These are phyloP conservation scores for Zapornia atra DNA, from an alignment of 2,113 vertebrate species.

Conservation along the genomic window DNA sequence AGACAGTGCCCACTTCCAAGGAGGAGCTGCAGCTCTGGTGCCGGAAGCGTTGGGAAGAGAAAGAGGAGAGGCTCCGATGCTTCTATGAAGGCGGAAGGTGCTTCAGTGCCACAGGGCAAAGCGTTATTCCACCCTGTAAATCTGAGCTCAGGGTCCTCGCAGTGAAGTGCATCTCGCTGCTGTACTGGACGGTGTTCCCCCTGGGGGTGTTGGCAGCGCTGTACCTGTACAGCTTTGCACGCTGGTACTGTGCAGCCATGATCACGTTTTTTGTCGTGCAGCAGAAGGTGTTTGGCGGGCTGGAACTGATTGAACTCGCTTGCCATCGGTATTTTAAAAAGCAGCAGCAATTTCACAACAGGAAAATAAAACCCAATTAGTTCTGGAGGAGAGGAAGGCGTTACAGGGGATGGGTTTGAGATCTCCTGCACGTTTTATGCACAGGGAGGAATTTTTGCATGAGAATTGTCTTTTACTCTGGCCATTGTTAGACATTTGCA, in stretches of 20 bases:
- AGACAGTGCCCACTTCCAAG: conserved; percentile 78
- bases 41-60: conserved; percentile 91
- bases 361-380: conserved; percentile 73
- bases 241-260: conserved; percentile 83
- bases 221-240: conserved; percentile 79
- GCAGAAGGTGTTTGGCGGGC: conserved; percentile 87
- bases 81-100: conserved; percentile 84
- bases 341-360: conserved; percentile 37
- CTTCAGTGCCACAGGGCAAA: conserved; percentile 76
- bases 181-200: conserved; percentile 90
- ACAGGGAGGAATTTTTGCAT: conserved; percentile 74
- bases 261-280: conserved; percentile 81
- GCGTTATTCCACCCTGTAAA: conserved; percentile 88
- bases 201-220: conserved; percentile 76
- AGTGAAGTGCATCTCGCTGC: conserved; percentile 85
- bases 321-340: conserved; percentile 83
- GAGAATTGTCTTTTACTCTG: conserved; percentile 66
- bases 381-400: neutral
- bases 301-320: conserved; percentile 91
- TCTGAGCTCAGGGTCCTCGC: conserved; percentile 86
- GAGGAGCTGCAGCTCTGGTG: conserved; percentile 91
- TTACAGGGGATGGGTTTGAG: neutral
- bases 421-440: conserved; percentile 42
- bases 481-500: conserved; percentile 68
- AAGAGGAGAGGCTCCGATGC: conserved; percentile 84